Conservation (phyloP, 1,140 invertebrate species). For the Fopius arisanus region DNA sequence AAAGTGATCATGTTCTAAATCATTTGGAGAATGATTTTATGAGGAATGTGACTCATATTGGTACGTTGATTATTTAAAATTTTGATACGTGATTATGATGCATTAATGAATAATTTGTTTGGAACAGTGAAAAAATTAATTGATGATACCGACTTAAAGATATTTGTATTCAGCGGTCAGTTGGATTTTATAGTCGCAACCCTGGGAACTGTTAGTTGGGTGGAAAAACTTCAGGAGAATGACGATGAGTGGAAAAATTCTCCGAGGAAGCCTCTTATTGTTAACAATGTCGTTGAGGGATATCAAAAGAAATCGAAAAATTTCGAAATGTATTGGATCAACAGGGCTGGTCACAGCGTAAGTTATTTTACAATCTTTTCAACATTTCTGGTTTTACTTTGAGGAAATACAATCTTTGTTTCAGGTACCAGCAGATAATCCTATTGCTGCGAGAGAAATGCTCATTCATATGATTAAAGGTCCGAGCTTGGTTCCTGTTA, state of each 20-base stretch:
- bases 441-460: too few relatives aligned
- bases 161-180: constrained; percentile 76
- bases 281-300: constrained; percentile 70
- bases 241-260: constrained; percentile 63
- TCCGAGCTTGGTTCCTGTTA: too few relatives aligned
- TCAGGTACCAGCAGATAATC: too few relatives aligned
- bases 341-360: constrained; percentile 77
- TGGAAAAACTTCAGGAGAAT: constrained; percentile 57
- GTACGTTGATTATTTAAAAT: too few relatives aligned
- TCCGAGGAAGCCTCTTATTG: constrained; percentile 65
- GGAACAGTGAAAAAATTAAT: constrained; percentile 12
- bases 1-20: constrained; percentile 71
- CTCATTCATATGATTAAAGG: too few relatives aligned
- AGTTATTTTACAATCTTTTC: too few relatives aligned
- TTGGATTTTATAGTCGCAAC: constrained; percentile 78
- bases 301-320: constrained; percentile 73
- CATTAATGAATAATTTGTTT: too few relatives aligned
- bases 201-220: constrained; percentile 75
- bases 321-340: constrained; percentile 79
- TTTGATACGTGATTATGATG: too few relatives aligned
- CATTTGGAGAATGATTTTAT: constrained; percentile 79
- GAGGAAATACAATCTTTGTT: too few relatives aligned
- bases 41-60: constrained; percentile 78
- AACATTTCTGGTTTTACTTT: too few relatives aligned
- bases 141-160: constrained; percentile 61